Evolutionary conservation across 2,797 vertebrate genomes (phyloP).

Genomic region (Coracias cyanogaster): DNA sequence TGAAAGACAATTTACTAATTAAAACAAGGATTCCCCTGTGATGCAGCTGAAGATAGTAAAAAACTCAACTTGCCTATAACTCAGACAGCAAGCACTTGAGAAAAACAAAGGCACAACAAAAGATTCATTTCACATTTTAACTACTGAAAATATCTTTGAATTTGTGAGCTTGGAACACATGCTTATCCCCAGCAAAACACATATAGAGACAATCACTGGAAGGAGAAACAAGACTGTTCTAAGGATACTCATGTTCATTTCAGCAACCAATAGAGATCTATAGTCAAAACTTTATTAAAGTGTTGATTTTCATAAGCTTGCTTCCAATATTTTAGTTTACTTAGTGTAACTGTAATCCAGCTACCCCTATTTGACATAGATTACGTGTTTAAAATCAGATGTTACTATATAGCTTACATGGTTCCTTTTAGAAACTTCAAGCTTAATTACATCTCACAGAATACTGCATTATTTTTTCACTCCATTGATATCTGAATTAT

Average conservation of each 20-base stretch:
- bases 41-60: neutral
- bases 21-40: neutral
- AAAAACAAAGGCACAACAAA: neutral
- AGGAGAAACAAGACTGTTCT: neutral
- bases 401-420: neutral
- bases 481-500: neutral
- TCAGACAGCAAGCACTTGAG: neutral
- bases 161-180: neutral
- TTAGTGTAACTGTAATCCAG: neutral
- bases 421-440: neutral
- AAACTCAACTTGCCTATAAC: neutral
- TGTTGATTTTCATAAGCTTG: neutral
- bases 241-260: neutral
- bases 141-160: neutral
- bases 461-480: neutral
- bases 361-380: neutral
- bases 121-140: neutral
- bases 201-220: neutral
- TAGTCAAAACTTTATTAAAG: neutral
- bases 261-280: neutral
- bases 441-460: neutral
- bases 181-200: neutral
- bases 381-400: neutral
- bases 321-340: neutral
- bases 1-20: constrained; percentile 40